Percentiles rank a stretch among this genome's conserved stretches.
These are phyloP conservation scores for Amyelois transitella DNA, from an alignment of 1,140 invertebrate species.

Conservation along the genomic window DNA sequence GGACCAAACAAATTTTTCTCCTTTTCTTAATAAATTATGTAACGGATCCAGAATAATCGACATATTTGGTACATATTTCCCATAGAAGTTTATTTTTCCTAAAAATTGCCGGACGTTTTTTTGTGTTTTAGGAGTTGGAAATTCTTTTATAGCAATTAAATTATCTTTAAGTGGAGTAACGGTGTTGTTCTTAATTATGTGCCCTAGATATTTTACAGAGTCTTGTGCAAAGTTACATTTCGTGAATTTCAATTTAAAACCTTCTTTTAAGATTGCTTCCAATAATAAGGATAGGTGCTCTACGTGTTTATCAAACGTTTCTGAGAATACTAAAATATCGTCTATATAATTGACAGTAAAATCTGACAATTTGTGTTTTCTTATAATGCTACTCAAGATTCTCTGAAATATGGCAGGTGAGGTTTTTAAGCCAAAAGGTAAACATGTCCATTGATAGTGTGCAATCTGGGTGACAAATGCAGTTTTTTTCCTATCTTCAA, in stretches of 20 bases:
- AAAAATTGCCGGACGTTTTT: no score
- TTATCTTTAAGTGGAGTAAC: no score
- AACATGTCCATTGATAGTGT: no score
- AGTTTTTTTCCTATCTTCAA: constrained; percentile 40
- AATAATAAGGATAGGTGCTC: constrained; percentile 2
- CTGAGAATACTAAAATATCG: constrained; percentile 10
- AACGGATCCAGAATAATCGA: neutral
- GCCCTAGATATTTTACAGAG: constrained; percentile 1
- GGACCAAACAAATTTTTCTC: constrained; percentile 1
- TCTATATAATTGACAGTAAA: constrained; percentile 16
- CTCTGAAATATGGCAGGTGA: no score
- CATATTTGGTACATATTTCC: no score
- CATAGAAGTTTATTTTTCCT: no score
- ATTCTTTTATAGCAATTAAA: no score
- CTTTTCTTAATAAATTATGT: constrained; percentile 4
- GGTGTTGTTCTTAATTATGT: constrained; percentile 1
- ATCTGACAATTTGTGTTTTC: constrained; percentile 31
- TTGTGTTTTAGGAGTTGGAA: neutral
- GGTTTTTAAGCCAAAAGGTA: no score
- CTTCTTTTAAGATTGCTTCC: no score
- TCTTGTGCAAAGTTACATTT: neutral
- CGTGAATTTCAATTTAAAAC: neutral
- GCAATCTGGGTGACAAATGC: constrained; percentile 23
- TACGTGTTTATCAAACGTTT: constrained; percentile 3
- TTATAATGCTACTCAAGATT: no score